Evolutionary conservation across 1,140 invertebrate genomes (phyloP).

Genomic region (Nasonia giraulti): DNA sequence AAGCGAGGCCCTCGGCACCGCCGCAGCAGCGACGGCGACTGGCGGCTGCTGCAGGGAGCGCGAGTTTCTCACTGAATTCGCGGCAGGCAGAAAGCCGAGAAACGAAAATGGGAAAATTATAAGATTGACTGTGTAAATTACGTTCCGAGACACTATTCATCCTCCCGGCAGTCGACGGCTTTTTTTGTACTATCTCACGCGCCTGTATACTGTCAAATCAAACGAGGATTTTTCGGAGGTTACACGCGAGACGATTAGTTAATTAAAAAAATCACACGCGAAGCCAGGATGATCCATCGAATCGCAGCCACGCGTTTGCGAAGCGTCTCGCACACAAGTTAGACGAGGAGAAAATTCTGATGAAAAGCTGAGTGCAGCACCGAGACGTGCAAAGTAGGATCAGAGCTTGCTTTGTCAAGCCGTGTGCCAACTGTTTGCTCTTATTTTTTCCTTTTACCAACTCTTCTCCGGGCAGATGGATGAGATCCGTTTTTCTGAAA

Average conservation of each 20-base stretch:
- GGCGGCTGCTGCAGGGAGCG: constrained; percentile 4
- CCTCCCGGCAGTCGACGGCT: constrained; percentile 32
- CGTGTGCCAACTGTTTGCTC: background rate
- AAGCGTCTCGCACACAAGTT: constrained; percentile 16
- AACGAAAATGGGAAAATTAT: constrained; percentile 72
- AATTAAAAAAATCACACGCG: constrained; percentile 7
- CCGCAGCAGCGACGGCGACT: constrained; percentile 58
- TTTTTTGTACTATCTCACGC: constrained; percentile 8
- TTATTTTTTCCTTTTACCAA: constrained; percentile 5
- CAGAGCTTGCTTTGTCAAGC: constrained; percentile 35
- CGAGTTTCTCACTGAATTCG: constrained; percentile 17
- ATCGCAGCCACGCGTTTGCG: background rate
- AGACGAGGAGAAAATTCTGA: background rate
- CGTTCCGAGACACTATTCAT: constrained; percentile 65
- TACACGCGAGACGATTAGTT: background rate
- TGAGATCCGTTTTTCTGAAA: constrained; percentile 61
- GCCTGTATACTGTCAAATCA: constrained; percentile 29
- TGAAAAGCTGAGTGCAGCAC: constrained; percentile 9
- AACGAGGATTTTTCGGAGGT: background rate
- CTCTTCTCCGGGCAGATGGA: constrained; percentile 52
- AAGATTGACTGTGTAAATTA: constrained; percentile 69
- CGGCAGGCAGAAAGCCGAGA: constrained; percentile 37
- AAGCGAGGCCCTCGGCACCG: constrained; percentile 61
- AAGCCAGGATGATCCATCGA: background rate
- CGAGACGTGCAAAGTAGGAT: constrained; percentile 8